Conservation (phyloP, 2,888 invertebrate genomes). For the Phengaris arion region DNA sequence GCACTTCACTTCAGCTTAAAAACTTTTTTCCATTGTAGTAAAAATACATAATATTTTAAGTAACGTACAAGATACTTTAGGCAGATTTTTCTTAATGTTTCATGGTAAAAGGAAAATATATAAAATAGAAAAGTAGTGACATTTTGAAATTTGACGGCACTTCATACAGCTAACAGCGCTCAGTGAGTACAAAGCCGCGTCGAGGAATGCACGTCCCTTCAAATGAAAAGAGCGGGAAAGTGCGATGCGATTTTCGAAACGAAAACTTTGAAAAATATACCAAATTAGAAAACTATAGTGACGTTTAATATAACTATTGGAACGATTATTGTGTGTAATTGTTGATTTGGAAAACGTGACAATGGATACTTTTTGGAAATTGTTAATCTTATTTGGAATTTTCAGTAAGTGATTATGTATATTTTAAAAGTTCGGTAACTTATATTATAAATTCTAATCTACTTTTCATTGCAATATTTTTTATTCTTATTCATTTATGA, state of each 20-base stretch:
- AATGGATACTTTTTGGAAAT: constrained; percentile 37
- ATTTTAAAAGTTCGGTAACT: no score
- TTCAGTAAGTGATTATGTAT: constrained; percentile 5
- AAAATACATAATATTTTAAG: no score
- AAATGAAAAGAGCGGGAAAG: constrained; percentile 46
- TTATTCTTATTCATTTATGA: no score
- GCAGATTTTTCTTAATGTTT: no score
- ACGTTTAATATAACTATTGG: neutral
- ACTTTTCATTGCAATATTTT: no score
- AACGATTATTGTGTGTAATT: neutral
- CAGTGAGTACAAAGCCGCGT: constrained; percentile 43
- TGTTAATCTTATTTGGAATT: constrained; percentile 14
- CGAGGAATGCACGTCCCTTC: constrained; percentile 41
- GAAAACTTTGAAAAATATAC: constrained; percentile 19
- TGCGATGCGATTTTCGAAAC: constrained; percentile 42
- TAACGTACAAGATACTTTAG: no score
- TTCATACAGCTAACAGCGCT: constrained; percentile 25
- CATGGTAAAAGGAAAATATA: no score
- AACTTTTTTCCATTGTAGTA: no score
- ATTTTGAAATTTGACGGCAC: neutral
- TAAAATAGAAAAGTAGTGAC: neutral
- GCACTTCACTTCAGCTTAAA: no score
- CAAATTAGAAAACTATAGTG: constrained; percentile 33
- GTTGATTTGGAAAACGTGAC: constrained; percentile 14
- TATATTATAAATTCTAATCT: neutral